phyloP scores from a whole-genome alignment of 2,113 vertebrate genomes.

The Larimichthys crocea region DNA sequence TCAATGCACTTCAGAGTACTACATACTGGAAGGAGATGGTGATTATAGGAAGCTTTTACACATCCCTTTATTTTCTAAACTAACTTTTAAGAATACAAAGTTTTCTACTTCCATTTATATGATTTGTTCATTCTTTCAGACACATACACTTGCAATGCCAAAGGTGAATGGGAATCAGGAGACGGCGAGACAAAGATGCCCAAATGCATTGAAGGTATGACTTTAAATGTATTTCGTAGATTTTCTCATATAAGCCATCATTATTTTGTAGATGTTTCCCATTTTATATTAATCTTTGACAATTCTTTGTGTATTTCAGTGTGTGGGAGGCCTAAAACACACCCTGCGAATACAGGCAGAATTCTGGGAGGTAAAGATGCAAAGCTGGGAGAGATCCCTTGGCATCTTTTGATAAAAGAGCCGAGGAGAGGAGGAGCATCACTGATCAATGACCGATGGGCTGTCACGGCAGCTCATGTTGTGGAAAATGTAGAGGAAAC shows the following conservation, averaged over 20 bases:
- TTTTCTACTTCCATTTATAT: neutral
- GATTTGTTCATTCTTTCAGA: conserved; percentile 58
- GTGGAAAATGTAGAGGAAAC: conserved; percentile 51
- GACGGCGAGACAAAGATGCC: conserved; percentile 51
- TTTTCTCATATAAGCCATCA: neutral
- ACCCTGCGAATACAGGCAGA: conserved; percentile 52
- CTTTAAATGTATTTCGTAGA: neutral
- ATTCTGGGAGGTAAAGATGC: conserved; percentile 86
- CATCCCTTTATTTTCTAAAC: neutral
- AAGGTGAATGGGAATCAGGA: conserved; percentile 73
- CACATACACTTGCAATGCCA: conserved; percentile 69
- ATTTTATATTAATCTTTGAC: neutral
- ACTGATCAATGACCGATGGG: conserved; percentile 91
- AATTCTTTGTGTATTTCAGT: conserved; percentile 78
- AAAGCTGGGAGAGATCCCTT: conserved; percentile 87
- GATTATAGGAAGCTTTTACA: neutral
- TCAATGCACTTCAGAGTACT: conserved; percentile 76
- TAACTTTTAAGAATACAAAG: neutral
- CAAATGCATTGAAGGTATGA: conserved; percentile 78
- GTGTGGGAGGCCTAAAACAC: conserved; percentile 84
- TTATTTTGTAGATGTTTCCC: neutral
- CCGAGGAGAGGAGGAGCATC: conserved; percentile 85
- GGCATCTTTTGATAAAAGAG: conserved; percentile 84
- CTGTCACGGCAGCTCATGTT: conserved; percentile 92
- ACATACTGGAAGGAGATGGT: conserved; percentile 78